Percentiles rank a stretch among this genome's conserved stretches.
Evolutionary conservation across 2,113 vertebrate genomes (phyloP).

Genomic region (Bubo blakistoni): DNA sequence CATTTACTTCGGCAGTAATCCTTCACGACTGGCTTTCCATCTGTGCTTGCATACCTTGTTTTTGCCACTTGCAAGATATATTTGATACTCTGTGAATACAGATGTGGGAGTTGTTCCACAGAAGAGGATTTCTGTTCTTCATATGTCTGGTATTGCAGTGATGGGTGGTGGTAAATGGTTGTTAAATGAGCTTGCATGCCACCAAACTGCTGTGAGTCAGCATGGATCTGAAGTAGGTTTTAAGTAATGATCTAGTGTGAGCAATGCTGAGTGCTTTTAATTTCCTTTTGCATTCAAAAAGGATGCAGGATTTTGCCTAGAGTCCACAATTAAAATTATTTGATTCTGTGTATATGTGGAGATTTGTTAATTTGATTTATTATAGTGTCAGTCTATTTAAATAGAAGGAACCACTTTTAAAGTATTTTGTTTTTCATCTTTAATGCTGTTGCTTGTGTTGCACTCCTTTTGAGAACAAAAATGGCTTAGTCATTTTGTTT

Average conservation of each 20-base stretch:
- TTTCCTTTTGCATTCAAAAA: conserved; percentile 41
- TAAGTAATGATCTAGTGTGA: not conserved
- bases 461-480: not conserved
- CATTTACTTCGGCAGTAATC: conserved; percentile 30
- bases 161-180: not conserved
- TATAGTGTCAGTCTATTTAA: conserved; percentile 5
- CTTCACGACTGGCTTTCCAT: conserved; percentile 1
- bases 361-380: conserved; percentile 18
- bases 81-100: conserved; percentile 43
- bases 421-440: conserved; percentile 31
- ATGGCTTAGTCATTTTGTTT: not conserved
- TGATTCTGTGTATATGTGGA: not conserved
- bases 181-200: not conserved
- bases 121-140: not conserved
- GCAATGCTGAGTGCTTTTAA: not conserved
- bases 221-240: not conserved
- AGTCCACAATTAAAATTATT: conserved; percentile 6
- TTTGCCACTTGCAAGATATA: conserved; percentile 4
- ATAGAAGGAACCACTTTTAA: conserved; percentile 24
- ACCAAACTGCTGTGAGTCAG: conserved; percentile 28
- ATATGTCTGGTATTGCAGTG: not conserved
- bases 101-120: conserved; percentile 31
- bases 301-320: not conserved
- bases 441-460: not conserved
- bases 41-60: conserved; percentile 32